Evolutionary conservation across 2,113 vertebrate genomes (phyloP).

Genomic region (Piliocolobus tephrosceles): DNA sequence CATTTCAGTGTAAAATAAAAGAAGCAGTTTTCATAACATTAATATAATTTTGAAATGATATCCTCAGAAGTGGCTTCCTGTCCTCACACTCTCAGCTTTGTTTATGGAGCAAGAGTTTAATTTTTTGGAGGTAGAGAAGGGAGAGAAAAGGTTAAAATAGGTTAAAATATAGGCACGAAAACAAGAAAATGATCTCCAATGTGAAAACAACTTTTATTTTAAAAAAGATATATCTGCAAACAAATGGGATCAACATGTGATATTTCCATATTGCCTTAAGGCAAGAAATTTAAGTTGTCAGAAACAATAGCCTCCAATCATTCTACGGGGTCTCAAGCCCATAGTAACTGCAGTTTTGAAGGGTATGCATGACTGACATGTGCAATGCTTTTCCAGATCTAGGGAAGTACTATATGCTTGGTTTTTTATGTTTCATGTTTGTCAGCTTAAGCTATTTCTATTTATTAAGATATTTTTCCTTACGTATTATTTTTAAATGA

Average conservation of each 20-base stretch:
- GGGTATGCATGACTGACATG: background rate
- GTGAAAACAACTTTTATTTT: background rate
- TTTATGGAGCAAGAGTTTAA: background rate
- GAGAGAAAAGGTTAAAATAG: background rate
- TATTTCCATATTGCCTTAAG: conserved; percentile 14
- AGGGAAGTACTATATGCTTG: background rate
- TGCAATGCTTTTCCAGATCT: background rate
- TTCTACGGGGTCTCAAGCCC: background rate
- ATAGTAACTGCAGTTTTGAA: background rate
- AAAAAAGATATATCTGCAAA: background rate
- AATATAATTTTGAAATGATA: conserved; percentile 52
- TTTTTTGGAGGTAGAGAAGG: background rate
- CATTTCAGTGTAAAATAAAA: background rate
- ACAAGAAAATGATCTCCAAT: conserved; percentile 8
- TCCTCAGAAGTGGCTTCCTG: background rate
- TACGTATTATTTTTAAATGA: conserved; percentile 2
- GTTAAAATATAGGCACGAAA: background rate
- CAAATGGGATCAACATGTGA: background rate
- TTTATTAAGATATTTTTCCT: background rate
- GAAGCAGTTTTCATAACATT: background rate
- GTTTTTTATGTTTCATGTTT: background rate
- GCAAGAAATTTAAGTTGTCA: background rate
- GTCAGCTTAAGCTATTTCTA: conserved; percentile 1
- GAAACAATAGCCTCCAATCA: conserved; percentile 17
- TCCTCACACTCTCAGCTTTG: background rate